phyloP scores from a whole-genome alignment of 2,113 vertebrate genomes.

The Pangasianodon gigas region DNA sequence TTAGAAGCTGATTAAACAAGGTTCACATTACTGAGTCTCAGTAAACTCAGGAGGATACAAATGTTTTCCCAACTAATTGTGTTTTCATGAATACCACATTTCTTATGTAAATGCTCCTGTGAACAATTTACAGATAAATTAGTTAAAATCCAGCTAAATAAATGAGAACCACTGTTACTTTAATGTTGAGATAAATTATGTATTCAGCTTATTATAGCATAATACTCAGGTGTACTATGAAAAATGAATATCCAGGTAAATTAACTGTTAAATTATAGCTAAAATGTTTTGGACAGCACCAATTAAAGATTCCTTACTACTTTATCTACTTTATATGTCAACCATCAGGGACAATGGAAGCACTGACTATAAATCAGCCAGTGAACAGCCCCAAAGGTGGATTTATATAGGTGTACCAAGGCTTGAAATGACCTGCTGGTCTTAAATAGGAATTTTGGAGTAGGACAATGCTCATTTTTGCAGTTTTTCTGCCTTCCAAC shows the following conservation, averaged over 20 bases:
- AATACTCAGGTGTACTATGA: neutral
- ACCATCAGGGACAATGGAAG: neutral
- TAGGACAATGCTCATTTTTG: neutral
- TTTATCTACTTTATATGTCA: neutral
- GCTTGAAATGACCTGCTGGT: neutral
- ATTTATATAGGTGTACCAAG: neutral
- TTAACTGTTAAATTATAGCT: neutral
- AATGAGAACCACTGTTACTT: neutral
- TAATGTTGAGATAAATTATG: neutral
- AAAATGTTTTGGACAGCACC: neutral
- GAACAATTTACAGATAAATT: neutral
- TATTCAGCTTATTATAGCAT: neutral
- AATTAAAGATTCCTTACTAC: neutral
- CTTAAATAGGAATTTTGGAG: neutral
- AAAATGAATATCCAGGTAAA: neutral
- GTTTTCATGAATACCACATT: neutral
- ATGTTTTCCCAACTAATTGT: neutral
- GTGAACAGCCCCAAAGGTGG: neutral
- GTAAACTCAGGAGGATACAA: neutral
- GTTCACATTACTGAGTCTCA: neutral
- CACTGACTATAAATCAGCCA: neutral
- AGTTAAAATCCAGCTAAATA: neutral
- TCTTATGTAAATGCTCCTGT: neutral
- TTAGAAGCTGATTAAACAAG: no score
- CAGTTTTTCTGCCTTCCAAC: neutral